A percentile compares a stretch with the other conserved stretches of the same genome.
These are phyloP conservation scores for Pelodiscus sinensis DNA, from an alignment of 2,113 vertebrate species.

Conservation along the genomic window DNA sequence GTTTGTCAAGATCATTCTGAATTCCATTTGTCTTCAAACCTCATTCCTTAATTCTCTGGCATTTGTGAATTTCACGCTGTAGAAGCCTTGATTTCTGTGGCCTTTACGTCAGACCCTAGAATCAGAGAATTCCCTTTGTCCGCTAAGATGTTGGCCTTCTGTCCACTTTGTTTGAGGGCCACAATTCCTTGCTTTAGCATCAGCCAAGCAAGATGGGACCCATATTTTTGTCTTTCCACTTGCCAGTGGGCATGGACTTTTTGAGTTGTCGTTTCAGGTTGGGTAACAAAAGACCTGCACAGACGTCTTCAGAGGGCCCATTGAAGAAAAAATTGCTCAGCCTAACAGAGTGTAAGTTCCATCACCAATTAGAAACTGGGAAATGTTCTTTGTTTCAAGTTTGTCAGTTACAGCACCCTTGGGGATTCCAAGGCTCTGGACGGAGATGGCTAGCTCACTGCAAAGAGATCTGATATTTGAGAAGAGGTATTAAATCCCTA, in stretches of 20 bases:
- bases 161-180: background rate
- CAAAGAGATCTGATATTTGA: background rate
- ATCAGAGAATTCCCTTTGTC: background rate
- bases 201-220: background rate
- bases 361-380: background rate
- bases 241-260: background rate
- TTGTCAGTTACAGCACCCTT: background rate
- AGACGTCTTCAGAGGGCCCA: too few species aligned
- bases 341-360: background rate
- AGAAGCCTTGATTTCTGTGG: background rate
- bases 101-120: background rate
- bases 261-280: background rate
- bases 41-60: background rate
- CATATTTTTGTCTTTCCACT: background rate
- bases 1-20: background rate
- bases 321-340: background rate
- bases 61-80: background rate
- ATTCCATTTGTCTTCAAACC: background rate
- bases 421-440: background rate
- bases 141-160: background rate
- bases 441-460: background rate
- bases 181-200: background rate
- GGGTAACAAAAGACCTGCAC: background rate
- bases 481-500: background rate
- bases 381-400: background rate